A percentile compares a stretch with the other conserved stretches of the same genome.
These are phyloP conservation scores for Semibalanus balanoides DNA, from an alignment of 1,140 invertebrate species.

Conservation along the genomic window DNA sequence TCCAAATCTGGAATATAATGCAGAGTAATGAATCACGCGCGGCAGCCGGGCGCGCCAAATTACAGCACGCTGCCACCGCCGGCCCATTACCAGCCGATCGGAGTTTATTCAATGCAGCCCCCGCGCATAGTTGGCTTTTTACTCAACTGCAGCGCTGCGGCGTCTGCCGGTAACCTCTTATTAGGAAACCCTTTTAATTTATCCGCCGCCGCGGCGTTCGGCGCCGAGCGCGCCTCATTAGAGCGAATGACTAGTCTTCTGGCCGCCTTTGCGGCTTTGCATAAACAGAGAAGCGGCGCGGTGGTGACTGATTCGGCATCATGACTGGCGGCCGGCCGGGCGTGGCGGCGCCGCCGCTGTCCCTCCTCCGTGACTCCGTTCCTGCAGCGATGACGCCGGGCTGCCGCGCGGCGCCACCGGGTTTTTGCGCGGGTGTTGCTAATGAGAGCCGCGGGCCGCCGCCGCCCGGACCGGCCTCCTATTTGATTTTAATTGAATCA, in stretches of 20 bases:
- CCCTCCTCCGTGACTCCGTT: too few species aligned
- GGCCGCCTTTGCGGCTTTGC: neutral
- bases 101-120: slow-evolving; percentile 1
- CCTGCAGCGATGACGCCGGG: neutral
- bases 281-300: neutral
- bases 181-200: slow-evolving; percentile 2
- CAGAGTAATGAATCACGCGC: neutral
- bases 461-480: neutral
- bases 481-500: neutral
- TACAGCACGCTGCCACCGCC: neutral
- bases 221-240: neutral
- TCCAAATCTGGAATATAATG: neutral
- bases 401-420: too few species aligned
- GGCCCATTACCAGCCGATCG: neutral
- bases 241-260: neutral
- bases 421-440: neutral
- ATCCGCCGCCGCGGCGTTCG: neutral
- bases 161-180: neutral
- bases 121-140: neutral
- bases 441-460: neutral
- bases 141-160: neutral
- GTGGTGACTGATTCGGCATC: neutral
- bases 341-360: neutral
- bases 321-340: neutral
- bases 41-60: neutral